Base-by-base conservation (phyloP, 2,888 invertebrate genomes). In the Ophonus ardosiacus region DNA sequence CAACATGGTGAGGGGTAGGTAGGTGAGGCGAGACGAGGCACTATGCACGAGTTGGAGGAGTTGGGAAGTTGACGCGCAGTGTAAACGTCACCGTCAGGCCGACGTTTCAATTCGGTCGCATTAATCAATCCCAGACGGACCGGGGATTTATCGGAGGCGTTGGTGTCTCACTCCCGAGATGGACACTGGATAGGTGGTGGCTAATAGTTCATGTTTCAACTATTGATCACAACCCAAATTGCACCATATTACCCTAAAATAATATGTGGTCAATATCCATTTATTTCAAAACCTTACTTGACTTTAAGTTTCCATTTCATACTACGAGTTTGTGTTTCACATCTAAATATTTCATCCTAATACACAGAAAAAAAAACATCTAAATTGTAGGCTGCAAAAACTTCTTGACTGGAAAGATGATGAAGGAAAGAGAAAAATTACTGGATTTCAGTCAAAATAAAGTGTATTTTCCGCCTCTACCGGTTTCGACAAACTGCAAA, bases 41-140 rank as follows among this genome's bases (percentile, higher is more conserved):
- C 56, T 78, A 78, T 78, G 78, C 51, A 78, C 40, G 24, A 59
- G 24, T 43, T 57, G 78, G 31, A 56, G 56, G 24, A 78, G 78
- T 81, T 65, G 57, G 63, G 51, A 81, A 65, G 81, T 65, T 65
- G 17, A 51, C 24, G 68, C 78, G 24, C 74, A 78, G 56, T 78
- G 78, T 78, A 78, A 78, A 65, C 81, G 81, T 81, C 81, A 81
- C 81, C 65, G 56, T 51, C 81, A 81, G 81, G 61, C n/a, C 51
- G 56, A 68, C 81, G 43, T 63, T 80, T 80, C 80, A 61, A 80
- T 80, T 68, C 68, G 65, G 57, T 51, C 81, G 56, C 63, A 81
- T 81, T 81, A 81, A 81, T 81, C 81, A 81, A 81, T 81, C 43
- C 24, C 13, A 13, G 43, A 43, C 63, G 3, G n/a, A 24, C 57